Conservation (phyloP, 37 sponge, comb jelly and placozoan species). For the Mnemiopsis leidyi region DNA sequence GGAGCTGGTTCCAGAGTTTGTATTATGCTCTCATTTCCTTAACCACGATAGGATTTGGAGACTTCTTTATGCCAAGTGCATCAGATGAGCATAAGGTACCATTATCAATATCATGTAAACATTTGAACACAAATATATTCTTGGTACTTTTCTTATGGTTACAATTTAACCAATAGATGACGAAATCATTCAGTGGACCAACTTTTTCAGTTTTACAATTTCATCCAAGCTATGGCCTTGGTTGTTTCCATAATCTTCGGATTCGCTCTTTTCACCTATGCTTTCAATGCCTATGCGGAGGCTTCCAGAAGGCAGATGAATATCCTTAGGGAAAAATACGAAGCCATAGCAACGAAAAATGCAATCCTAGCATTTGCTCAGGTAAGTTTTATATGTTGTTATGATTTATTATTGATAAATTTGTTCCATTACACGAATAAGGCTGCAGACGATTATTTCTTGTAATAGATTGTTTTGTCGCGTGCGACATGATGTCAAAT, state of each 20-base stretch:
- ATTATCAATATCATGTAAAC: too few species aligned
- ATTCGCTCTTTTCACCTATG: constrained; percentile 45
- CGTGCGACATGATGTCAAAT: too few species aligned
- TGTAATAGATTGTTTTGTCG: too few species aligned
- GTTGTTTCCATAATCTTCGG: constrained; percentile 26
- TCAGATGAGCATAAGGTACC: background rate
- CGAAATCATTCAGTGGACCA: too few species aligned
- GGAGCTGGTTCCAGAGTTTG: background rate
- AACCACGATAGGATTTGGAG: constrained; percentile 45
- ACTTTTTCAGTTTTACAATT: constrained; percentile 29
- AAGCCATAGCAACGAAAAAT: constrained; percentile 9
- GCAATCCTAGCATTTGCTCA: constrained; percentile 12
- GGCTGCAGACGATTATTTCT: too few species aligned
- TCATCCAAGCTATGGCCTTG: background rate
- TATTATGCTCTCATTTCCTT: constrained; percentile 37
- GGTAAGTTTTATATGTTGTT: background rate
- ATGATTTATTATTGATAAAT: too few species aligned
- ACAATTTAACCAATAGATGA: too few species aligned
- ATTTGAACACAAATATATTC: too few species aligned
- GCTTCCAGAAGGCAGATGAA: constrained; percentile 32
- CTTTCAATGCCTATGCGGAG: background rate
- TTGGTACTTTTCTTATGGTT: too few species aligned
- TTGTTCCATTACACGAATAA: too few species aligned
- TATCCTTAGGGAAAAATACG: background rate
- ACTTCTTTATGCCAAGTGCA: background rate